Conservation (phyloP, 2,888 invertebrate species). For the Drosophila nr. fundita region DNA sequence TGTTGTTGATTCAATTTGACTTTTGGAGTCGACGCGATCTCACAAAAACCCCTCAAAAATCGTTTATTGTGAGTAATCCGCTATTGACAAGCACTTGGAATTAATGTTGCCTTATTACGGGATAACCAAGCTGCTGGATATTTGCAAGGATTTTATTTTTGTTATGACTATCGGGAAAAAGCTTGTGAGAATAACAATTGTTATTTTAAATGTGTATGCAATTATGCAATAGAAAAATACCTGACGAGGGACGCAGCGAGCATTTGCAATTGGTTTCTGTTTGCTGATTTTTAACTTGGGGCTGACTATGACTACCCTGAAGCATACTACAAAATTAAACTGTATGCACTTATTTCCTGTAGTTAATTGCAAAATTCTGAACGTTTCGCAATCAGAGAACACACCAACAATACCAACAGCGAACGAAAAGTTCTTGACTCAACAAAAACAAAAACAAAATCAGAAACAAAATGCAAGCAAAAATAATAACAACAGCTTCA, state of each 20-base stretch:
- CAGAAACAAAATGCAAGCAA: constrained; percentile 4
- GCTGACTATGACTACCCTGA: neutral
- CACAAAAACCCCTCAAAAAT: constrained; percentile 55
- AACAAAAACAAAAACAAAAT: neutral
- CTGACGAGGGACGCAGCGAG: neutral
- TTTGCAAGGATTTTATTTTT: constrained; percentile 33
- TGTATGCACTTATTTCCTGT: constrained; percentile 74
- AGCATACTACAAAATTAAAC: constrained; percentile 31
- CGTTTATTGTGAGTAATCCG: constrained; percentile 56
- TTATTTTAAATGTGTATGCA: neutral
- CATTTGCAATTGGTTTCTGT: constrained; percentile 6
- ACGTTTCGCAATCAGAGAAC: constrained; percentile 44
- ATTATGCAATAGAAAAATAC: neutral
- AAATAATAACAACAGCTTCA: constrained; percentile 26
- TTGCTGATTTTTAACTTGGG: neutral
- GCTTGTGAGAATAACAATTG: neutral
- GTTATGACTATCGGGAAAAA: too few relatives aligned
- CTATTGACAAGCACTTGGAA: constrained; percentile 68
- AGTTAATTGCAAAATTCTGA: constrained; percentile 76
- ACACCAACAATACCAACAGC: constrained; percentile 38
- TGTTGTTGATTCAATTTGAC: constrained; percentile 75
- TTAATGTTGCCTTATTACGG: constrained; percentile 65
- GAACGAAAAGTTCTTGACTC: neutral
- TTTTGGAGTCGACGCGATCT: constrained; percentile 47
- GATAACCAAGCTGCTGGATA: constrained; percentile 24